A percentile compares a stretch with the other conserved stretches of the same genome.
Evolutionary conservation across 2,888 invertebrate genomes (phyloP).

Genomic region (Napeogenes inachia): DNA sequence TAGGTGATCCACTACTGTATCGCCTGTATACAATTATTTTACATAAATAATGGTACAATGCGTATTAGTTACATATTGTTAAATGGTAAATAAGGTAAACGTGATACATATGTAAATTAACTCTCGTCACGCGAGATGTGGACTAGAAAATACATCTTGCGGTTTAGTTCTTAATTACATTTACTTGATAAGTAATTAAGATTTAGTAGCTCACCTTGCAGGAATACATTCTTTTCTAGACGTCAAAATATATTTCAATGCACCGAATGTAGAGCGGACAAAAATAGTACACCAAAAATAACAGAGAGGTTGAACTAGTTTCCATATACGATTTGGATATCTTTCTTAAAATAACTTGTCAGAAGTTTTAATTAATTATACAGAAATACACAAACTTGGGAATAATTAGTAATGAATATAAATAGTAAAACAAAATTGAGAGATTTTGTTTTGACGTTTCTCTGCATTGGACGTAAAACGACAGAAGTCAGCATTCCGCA

Average conservation of each 20-base stretch:
- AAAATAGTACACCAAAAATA: conserved; percentile 75
- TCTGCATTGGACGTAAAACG: conserved; percentile 16
- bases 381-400: conserved; percentile 30
- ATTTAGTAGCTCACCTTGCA: conserved; percentile 53
- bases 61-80: conserved; percentile 9
- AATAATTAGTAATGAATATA: conserved; percentile 42
- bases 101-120: conserved; percentile 18
- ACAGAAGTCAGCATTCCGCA: conserved; percentile 5
- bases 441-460: conserved; percentile 69
- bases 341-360: conserved; percentile 5
- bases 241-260: conserved; percentile 71
- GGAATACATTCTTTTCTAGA: conserved; percentile 70
- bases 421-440: conserved; percentile 50
- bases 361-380: conserved; percentile 14
- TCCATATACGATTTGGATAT: conserved; percentile 16
- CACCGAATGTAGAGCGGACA: conserved; percentile 71
- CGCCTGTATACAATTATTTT: background rate
- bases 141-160: conserved; percentile 15
- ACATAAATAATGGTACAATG: conserved; percentile 4
- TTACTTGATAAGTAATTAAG: conserved; percentile 26
- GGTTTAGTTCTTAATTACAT: conserved; percentile 22
- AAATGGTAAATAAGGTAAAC: background rate
- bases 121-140: conserved; percentile 14
- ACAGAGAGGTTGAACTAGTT: conserved; percentile 39
- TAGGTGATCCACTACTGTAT: too few relatives aligned